Evolutionary conservation across 2,797 vertebrate species (phyloP).

Genomic region (Macroramphosus scolopax): DNA sequence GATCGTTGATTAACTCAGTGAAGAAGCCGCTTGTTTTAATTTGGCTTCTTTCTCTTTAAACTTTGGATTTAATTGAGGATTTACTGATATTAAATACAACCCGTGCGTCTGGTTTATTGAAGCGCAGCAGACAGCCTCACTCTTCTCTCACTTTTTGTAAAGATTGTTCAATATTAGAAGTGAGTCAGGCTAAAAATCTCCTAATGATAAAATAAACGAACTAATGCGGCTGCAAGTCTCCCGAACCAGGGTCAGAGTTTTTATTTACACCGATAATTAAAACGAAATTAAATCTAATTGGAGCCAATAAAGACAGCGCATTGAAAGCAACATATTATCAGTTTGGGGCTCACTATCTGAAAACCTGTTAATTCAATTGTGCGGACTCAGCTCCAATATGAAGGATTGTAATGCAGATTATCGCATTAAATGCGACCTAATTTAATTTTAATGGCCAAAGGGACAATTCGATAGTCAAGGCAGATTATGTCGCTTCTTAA

Average conservation of each 20-base stretch:
- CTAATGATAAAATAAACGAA: too few relatives aligned
- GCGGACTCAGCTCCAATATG: conserved; percentile 63
- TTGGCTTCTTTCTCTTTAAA: too few relatives aligned
- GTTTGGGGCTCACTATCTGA: conserved; percentile 57
- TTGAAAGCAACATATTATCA: conserved; percentile 55
- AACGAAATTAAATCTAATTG: conserved; percentile 55
- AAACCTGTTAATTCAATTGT: conserved; percentile 79
- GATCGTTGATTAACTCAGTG: too few relatives aligned
- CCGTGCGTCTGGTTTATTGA: too few relatives aligned
- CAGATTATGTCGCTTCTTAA: conserved; percentile 52
- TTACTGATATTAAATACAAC: too few relatives aligned
- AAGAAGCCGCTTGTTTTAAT: too few relatives aligned
- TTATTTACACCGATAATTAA: conserved; percentile 46
- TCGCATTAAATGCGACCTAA: conserved; percentile 75
- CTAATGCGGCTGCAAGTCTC: conserved; percentile 24
- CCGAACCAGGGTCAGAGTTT: conserved; percentile 51
- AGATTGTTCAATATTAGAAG: too few relatives aligned
- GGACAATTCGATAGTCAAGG: conserved; percentile 60
- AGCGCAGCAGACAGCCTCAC: too few relatives aligned
- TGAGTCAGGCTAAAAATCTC: too few relatives aligned
- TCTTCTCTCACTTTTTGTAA: too few relatives aligned
- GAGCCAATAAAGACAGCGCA: conserved; percentile 52
- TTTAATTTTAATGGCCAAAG: conserved; percentile 71
- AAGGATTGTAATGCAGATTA: conserved; percentile 78
- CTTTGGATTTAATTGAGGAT: too few relatives aligned